Evolutionary conservation across 2,888 invertebrate genomes (phyloP).

Genomic region (Notodonta dromedarius): DNA sequence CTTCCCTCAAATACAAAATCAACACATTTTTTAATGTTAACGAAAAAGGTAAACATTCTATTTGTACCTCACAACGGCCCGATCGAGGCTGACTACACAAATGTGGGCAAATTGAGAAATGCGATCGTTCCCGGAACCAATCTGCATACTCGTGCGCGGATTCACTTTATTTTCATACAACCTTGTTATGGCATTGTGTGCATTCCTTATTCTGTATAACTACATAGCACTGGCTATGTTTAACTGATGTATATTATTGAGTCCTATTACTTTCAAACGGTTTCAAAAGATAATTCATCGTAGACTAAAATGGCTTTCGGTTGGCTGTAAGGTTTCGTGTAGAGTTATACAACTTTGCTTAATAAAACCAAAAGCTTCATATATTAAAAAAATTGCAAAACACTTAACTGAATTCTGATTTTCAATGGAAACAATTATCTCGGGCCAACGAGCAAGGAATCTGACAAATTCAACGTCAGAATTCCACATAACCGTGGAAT

Average conservation of each 20-base stretch:
- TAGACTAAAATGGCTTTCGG: too few relatives aligned
- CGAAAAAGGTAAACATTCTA: background rate
- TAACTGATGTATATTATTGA: background rate
- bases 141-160: slow-evolving; percentile 47
- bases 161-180: slow-evolving; percentile 39
- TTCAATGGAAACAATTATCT: slow-evolving; percentile 17
- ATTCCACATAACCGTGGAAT: slow-evolving; percentile 6
- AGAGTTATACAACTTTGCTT: too few relatives aligned
- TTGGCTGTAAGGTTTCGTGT: too few relatives aligned
- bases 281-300: too few relatives aligned
- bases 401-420: background rate
- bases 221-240: too few relatives aligned
- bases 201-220: background rate
- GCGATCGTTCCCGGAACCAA: slow-evolving; percentile 49
- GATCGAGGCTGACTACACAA: slow-evolving; percentile 22
- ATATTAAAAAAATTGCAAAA: background rate
- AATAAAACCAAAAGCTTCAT: too few relatives aligned
- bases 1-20: too few relatives aligned
- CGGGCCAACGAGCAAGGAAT: slow-evolving; percentile 21
- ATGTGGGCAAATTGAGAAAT: slow-evolving; percentile 60
- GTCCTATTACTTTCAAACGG: too few relatives aligned
- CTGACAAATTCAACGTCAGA: slow-evolving; percentile 21
- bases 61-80: slow-evolving; percentile 6
- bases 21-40: background rate
- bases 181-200: slow-evolving; percentile 28